Base-by-base conservation (phyloP, 2,113 vertebrate species). In the Chiloscyllium plagiosum region DNA sequence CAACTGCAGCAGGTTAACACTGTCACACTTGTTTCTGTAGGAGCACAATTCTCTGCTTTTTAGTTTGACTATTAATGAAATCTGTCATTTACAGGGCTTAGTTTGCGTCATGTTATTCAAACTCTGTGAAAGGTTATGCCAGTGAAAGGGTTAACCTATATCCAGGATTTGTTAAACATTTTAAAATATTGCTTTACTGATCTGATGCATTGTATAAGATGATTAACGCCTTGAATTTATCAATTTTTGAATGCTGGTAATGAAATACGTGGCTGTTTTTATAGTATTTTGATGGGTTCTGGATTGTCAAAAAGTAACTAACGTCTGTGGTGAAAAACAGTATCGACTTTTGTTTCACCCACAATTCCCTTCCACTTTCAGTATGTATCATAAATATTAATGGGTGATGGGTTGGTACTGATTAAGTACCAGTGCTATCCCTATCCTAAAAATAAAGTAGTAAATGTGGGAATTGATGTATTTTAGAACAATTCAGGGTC, bases 171-270 rank as follows among this genome's bases (percentile, higher is more conserved):
- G 68, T 95, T 95, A 95, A 94, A 50, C 94, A 50, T 95, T 95
- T 95, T 95, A 72, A 95, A 76, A 95, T 95, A 95, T 95, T 72
- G 68, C 42, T 76, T 50, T 52, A 33, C 61, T 76, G 72, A 47
- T 95, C 42, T 50, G 69, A 95, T 76, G 68, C 68, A 69, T 95
- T 76, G 68, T 72, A 94, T 37, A 50, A 95, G 42, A 95, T 95
- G 52, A 66, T 95, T 70, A 70, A 95, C 47, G 20, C 93, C 42
- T 94, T 94, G 94, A 95, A 95, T 95, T 94, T 72, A 94, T 94
- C 70, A 42, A 72, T 94, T 72, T 76, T 95, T 76, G 69, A 95
- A 72, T 95, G 42, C 42, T 52, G 94, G 68, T 72, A 72, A 95
- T 50, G 42, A 69, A 83, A 47, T 37, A 42, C n/a, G 42, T 17